phyloP scores from a whole-genome alignment of 2,797 vertebrate species.

The Anniella stebbinsi region DNA sequence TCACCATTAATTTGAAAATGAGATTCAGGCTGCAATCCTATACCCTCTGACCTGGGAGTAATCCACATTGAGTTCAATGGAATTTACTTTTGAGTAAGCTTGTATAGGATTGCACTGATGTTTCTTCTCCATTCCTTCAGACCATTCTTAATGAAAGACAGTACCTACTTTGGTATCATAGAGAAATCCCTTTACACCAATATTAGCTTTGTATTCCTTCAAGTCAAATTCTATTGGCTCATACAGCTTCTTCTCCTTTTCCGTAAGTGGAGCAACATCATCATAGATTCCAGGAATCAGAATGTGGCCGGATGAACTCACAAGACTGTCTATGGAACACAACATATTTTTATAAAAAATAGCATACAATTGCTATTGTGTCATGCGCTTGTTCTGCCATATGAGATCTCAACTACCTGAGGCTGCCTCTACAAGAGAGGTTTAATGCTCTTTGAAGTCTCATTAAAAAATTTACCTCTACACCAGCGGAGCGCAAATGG shows the following conservation, averaged over 20 bases:
- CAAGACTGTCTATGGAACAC: slow-evolving; percentile 84
- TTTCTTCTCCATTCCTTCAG: slow-evolving; percentile 19
- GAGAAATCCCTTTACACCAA: slow-evolving; percentile 84
- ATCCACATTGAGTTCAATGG: not conserved
- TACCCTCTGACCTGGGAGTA: not conserved
- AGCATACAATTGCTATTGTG: not conserved
- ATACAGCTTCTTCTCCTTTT: slow-evolving; percentile 86
- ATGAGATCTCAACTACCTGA: not conserved
- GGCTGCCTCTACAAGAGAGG: too few relatives aligned
- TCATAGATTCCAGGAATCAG: slow-evolving; percentile 90
- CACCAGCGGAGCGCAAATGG: too few relatives aligned
- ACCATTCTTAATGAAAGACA: not conserved
- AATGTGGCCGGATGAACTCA: slow-evolving; percentile 87
- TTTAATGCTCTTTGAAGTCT: too few relatives aligned
- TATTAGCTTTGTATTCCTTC: slow-evolving; percentile 81
- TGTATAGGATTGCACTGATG: not conserved
- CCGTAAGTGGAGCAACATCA: slow-evolving; percentile 82
- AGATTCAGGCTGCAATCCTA: not conserved
- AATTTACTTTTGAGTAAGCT: not conserved
- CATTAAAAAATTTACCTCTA: too few relatives aligned
- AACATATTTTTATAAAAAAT: not conserved
- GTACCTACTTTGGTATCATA: slow-evolving; percentile 87
- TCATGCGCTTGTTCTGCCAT: not conserved
- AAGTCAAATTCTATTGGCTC: slow-evolving; percentile 87
- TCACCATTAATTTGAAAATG: not conserved